Conservation (phyloP, 2,797 vertebrate species). For the Columba guinea region DNA sequence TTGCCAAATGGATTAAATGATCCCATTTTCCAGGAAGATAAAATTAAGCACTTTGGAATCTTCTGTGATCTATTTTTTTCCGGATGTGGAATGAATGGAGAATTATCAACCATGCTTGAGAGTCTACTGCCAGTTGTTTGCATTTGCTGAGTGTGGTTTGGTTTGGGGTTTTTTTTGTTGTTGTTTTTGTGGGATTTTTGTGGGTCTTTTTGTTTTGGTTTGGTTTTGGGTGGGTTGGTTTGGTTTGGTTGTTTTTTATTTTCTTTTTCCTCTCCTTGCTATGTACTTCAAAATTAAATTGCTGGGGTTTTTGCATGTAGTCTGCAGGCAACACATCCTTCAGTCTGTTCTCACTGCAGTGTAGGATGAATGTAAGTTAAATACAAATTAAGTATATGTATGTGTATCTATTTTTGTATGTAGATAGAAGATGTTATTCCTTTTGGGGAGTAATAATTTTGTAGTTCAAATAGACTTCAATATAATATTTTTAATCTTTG, state of each 20-base stretch:
- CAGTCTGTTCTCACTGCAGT: slow-evolving; percentile 12
- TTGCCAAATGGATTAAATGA: slow-evolving; percentile 27
- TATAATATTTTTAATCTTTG: not conserved
- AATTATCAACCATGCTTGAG: not conserved
- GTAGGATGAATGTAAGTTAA: slow-evolving; percentile 31
- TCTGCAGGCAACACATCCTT: slow-evolving; percentile 29
- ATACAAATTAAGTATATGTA: slow-evolving; percentile 1
- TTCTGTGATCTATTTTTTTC: not conserved
- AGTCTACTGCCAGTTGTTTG: not conserved
- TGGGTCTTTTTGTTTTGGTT: too few species aligned
- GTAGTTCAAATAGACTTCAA: not conserved
- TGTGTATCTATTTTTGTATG: slow-evolving; percentile 1
- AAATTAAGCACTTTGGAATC: slow-evolving; percentile 35
- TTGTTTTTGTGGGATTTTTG: too few species aligned
- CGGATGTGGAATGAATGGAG: not conserved
- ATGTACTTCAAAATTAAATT: slow-evolving; percentile 24
- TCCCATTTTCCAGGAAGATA: slow-evolving; percentile 29
- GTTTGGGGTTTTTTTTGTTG: not conserved
- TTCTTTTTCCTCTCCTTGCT: not conserved
- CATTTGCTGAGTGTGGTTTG: not conserved
- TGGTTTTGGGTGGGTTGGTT: too few species aligned
- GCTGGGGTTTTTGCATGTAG: not conserved
- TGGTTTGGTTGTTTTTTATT: too few species aligned
- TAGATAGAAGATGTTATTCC: not conserved
- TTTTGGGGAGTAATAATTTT: not conserved